phyloP scores from a whole-genome alignment of 2,797 vertebrate species.

The Sylvia borin region DNA sequence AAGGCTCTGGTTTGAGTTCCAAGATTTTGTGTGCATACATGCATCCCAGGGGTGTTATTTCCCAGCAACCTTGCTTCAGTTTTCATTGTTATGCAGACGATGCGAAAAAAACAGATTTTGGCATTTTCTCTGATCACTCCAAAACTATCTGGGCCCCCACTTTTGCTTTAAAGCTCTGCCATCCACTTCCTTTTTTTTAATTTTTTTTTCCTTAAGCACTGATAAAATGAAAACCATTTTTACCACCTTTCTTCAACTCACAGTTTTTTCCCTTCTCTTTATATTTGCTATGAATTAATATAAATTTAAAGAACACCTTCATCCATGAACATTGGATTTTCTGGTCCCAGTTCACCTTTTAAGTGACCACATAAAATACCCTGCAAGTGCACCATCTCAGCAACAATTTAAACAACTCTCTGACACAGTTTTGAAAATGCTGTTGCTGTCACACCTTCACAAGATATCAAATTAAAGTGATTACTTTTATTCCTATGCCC shows the following conservation, averaged over 20 bases:
- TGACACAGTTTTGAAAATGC: background rate
- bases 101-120: background rate
- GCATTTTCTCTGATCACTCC: conserved; percentile 10
- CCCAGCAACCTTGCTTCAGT: background rate
- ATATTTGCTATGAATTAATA: background rate
- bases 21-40: conserved; percentile 32
- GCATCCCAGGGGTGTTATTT: conserved; percentile 39
- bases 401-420: background rate
- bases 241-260: background rate
- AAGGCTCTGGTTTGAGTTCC: conserved; percentile 46
- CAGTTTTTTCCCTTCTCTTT: background rate
- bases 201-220: background rate
- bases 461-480: background rate
- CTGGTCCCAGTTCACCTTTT: background rate
- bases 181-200: background rate
- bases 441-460: background rate
- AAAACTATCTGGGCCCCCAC: background rate
- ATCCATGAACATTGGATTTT: background rate
- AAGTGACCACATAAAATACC: background rate
- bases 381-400: background rate
- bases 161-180: conserved; percentile 33
- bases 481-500: background rate
- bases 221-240: background rate
- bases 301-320: background rate
- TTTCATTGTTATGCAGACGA: conserved; percentile 33